These are phyloP conservation scores for Atractosteus spatula DNA, from an alignment of 2,113 vertebrate genomes.

Conservation along the genomic window DNA sequence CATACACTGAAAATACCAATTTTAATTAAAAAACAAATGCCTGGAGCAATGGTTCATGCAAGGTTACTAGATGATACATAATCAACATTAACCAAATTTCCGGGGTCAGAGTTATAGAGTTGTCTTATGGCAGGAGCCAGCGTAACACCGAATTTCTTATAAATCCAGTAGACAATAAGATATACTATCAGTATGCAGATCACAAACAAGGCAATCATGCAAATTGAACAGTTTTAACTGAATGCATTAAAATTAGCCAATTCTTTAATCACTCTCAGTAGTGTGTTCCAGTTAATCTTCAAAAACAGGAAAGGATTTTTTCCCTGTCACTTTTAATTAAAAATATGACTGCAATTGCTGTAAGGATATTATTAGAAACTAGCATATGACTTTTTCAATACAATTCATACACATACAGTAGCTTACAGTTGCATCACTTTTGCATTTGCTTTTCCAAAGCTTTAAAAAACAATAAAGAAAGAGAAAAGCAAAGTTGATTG, in stretches of 20 bases:
- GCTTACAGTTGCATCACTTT: no score
- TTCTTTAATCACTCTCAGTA: constrained; percentile 5
- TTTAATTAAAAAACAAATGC: no score
- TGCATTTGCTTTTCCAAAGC: no score
- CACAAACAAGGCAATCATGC: background rate
- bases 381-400: no score
- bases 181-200: background rate
- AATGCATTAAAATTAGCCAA: constrained; percentile 5
- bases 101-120: background rate
- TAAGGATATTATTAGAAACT: no score
- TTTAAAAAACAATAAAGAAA: no score
- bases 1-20: no score
- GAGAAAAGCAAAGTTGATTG: no score
- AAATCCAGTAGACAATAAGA: background rate
- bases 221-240: background rate
- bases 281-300: background rate
- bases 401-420: no score
- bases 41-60: no score
- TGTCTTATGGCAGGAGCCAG: background rate
- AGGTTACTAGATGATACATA: no score
- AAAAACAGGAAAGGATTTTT: background rate
- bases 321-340: background rate
- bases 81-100: background rate
- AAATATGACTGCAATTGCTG: background rate
- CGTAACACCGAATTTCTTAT: background rate